Percentiles rank a stretch among this genome's conserved stretches.
phyloP scores from a whole-genome alignment of 2,797 vertebrate species.

The Syngnathus acus region DNA sequence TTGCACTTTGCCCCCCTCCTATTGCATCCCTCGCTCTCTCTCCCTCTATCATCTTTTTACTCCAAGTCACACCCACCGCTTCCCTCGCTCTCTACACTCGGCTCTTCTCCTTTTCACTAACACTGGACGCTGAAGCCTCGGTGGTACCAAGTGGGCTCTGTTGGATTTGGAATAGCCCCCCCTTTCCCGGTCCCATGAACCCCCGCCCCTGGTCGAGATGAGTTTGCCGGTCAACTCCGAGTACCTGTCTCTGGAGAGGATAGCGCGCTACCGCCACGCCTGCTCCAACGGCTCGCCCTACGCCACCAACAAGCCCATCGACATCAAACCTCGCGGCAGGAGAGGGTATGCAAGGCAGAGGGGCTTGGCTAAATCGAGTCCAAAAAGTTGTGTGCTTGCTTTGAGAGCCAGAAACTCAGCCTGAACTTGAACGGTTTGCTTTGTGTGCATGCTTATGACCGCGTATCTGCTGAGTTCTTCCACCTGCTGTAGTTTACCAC shows the following conservation, averaged over 20 bases:
- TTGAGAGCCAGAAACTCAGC: not conserved
- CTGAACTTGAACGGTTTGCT: not conserved
- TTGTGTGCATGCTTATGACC: constrained; percentile 10
- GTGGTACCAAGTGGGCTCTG: not conserved
- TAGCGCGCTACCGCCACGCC: constrained; percentile 78
- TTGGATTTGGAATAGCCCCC: not conserved
- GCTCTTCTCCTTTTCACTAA: constrained; percentile 13
- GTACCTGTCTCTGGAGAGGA: constrained; percentile 78
- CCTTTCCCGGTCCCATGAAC: not conserved
- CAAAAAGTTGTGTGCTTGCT: not conserved
- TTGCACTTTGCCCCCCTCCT: constrained; percentile 42
- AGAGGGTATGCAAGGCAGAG: constrained; percentile 69
- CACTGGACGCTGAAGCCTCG: not conserved
- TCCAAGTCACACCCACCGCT: constrained; percentile 16
- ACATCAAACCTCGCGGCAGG: constrained; percentile 85
- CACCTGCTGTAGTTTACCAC: constrained; percentile 4
- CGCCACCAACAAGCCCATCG: constrained; percentile 90
- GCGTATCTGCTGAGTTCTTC: constrained; percentile 2
- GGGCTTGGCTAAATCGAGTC: not conserved
- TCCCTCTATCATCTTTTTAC: constrained; percentile 5
- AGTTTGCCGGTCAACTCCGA: constrained; percentile 85
- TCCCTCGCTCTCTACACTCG: constrained; percentile 4
- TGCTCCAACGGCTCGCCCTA: constrained; percentile 81
- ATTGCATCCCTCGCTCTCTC: constrained; percentile 16
- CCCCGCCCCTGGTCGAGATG: constrained; percentile 53